phyloP scores from a whole-genome alignment of 2,113 vertebrate genomes.

The Puntigrus tetrazona region DNA sequence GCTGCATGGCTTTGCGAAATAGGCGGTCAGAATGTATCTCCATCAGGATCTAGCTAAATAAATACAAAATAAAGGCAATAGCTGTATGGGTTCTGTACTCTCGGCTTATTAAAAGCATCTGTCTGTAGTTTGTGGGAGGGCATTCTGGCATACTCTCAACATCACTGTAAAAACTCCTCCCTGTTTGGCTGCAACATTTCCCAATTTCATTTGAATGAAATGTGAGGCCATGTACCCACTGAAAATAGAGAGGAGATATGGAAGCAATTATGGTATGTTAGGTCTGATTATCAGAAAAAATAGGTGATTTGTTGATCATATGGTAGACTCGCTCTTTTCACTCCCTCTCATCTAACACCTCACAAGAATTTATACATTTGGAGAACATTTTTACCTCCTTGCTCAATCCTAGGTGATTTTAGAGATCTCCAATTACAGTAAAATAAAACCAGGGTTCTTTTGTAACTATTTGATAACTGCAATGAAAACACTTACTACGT shows the following conservation, averaged over 20 bases:
- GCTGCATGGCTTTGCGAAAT: conserved; percentile 45
- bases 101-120: conserved; percentile 62
- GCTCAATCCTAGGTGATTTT: conserved; percentile 9
- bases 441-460: conserved; percentile 15
- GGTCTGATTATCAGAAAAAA: conserved; percentile 46
- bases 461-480: conserved; percentile 17
- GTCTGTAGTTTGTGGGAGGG: conserved; percentile 56
- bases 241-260: conserved; percentile 46
- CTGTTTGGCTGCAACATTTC: conserved; percentile 51
- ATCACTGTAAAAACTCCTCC: conserved; percentile 51
- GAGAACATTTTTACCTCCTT: neutral
- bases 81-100: conserved; percentile 42
- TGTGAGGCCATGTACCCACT: conserved; percentile 41
- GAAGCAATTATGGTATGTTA: conserved; percentile 52
- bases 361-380: conserved; percentile 3
- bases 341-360: conserved; percentile 22
- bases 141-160: conserved; percentile 50
- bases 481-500: neutral
- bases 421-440: neutral
- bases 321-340: neutral
- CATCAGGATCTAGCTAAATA: conserved; percentile 49
- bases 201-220: conserved; percentile 53
- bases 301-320: conserved; percentile 41
- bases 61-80: conserved; percentile 46
- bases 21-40: conserved; percentile 46